phyloP scores from a whole-genome alignment of 2,797 vertebrate genomes.

The Danio kyathit region DNA sequence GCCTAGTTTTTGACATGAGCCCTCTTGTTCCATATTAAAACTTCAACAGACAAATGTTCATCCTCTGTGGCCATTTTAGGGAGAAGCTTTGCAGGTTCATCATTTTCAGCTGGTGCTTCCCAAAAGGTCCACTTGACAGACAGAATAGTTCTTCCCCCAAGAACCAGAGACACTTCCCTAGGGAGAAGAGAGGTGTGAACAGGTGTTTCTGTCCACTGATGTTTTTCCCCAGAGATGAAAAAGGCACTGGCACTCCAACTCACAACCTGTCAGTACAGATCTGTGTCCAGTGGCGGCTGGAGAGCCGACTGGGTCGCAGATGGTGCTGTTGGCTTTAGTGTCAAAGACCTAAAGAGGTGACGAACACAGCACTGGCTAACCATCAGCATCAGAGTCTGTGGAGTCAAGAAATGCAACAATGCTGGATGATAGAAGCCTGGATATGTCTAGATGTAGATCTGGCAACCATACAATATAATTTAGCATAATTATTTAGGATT shows the following conservation, averaged over 20 bases:
- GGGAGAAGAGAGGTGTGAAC: conserved; percentile 44
- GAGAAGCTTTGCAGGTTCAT: conserved; percentile 17
- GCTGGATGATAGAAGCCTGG: background rate
- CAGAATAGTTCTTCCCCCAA: conserved; percentile 21
- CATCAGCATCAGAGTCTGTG: conserved; percentile 25
- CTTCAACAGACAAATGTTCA: background rate
- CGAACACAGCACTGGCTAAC: background rate
- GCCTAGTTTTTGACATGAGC: background rate
- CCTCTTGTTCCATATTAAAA: background rate
- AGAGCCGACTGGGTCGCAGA: conserved; percentile 28
- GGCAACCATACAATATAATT: background rate
- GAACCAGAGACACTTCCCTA: conserved; percentile 31
- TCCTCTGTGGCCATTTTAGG: background rate
- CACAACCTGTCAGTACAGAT: conserved; percentile 43
- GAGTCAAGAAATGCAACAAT: background rate
- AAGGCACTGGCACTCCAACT: conserved; percentile 38
- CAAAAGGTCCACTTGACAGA: conserved; percentile 25
- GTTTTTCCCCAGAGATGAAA: conserved; percentile 44
- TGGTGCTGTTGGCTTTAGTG: conserved; percentile 39
- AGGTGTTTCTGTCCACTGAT: conserved; percentile 50
- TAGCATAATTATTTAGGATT: background rate
- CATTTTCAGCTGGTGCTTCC: conserved; percentile 5
- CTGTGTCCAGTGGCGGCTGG: conserved; percentile 10
- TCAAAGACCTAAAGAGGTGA: conserved; percentile 42
- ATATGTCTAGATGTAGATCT: background rate